These are phyloP conservation scores for Bombus superbus DNA, from an alignment of 1,140 invertebrate genomes.

Conservation along the genomic window DNA sequence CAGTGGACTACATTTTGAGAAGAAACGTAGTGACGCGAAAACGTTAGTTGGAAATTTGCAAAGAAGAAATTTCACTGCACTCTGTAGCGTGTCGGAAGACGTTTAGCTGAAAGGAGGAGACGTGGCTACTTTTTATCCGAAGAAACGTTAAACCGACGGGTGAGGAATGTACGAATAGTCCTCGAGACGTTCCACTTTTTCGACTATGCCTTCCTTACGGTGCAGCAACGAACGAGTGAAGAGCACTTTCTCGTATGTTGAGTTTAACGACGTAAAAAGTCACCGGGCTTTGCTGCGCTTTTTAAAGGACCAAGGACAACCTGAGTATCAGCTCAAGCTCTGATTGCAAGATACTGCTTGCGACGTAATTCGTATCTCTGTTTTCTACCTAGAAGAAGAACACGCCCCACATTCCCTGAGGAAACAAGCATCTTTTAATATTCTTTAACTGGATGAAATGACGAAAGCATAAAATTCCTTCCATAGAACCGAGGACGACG, in stretches of 20 bases:
- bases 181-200: constrained; percentile 65
- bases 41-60: neutral
- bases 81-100: neutral
- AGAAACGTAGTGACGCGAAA: neutral
- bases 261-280: constrained; percentile 65
- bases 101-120: neutral
- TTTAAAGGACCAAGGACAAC: constrained; percentile 31
- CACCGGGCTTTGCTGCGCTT: constrained; percentile 21
- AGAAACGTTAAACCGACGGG: neutral
- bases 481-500: neutral
- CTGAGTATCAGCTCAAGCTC: neutral
- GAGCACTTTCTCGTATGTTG: constrained; percentile 57
- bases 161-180: constrained; percentile 24
- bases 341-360: neutral
- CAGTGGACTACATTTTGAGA: neutral
- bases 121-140: neutral
- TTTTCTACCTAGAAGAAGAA: neutral
- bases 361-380: neutral
- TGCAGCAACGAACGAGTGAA: constrained; percentile 57
- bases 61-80: neutral
- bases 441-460: neutral
- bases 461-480: neutral
- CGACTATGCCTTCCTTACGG: constrained; percentile 20
- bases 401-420: neutral
- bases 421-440: neutral